Base-by-base conservation (phyloP, 1,140 invertebrate genomes). In the Cotesia vestalis region DNA sequence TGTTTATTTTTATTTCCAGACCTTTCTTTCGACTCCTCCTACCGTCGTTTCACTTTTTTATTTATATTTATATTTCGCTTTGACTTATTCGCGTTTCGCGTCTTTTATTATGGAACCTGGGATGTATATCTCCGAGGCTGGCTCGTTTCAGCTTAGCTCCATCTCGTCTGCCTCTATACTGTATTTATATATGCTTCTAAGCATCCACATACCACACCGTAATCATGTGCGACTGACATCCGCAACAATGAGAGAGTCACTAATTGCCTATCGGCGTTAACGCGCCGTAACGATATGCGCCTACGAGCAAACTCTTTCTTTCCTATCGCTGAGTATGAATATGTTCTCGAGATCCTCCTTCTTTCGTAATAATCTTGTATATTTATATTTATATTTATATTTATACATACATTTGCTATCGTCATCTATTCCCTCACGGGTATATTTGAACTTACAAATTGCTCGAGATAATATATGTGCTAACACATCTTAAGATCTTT, bases 211-310 rank as follows among this genome's bases (percentile, higher is more conserved):
- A 52, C 17, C 9, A 59, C 17, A 59, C 57, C 57, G 20, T 59
- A 59, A 59, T 59, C 57, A 59, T 59, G 57, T 46, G 53, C 17
- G 57, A 59, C 57, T 59, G 57, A 59, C 57, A 59, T 27, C 57
- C 17, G 4, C 57, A 59, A 17, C 9, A 59, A 17, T 20, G 20
- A 20, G 57, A 59, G 57, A 59, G 20, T 59, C 57, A 27, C 57
- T 59, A 59, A 59, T 59, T 59, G 57, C 57, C 57, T 59, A 59
- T 59, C 57, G 57, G 57, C 57, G 14, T 59, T 59, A 59, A 59
- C 1, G 20, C 20, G 57, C 17, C 20, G 17, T 59, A 59, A 59
- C 57, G 57, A 20, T 59, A 59, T 59, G 17, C 20, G 57, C 57
- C 57, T 59, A 59, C 57, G 57, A 59, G 40, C 40, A 11, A 27